These are phyloP conservation scores for Tricholaema leucomelas DNA, from an alignment of 2,113 vertebrate species.

Conservation along the genomic window DNA sequence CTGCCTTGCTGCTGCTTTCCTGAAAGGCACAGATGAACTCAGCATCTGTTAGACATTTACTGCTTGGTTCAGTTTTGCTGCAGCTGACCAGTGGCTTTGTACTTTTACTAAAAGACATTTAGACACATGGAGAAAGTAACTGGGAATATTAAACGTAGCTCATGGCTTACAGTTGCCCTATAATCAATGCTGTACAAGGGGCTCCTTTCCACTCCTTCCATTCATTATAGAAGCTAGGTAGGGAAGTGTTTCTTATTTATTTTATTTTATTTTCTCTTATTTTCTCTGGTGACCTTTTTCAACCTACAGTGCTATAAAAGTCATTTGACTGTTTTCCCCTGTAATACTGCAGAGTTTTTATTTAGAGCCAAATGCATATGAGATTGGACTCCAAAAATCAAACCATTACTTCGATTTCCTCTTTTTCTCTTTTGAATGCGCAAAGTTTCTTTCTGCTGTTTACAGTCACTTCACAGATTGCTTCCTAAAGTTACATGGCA, in stretches of 20 bases:
- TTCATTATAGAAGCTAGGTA: background rate
- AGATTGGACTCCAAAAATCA: background rate
- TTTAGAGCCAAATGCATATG: background rate
- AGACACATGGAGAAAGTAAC: background rate
- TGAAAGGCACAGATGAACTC: background rate
- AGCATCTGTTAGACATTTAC: background rate
- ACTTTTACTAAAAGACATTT: background rate
- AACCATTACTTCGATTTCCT: background rate
- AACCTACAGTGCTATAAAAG: background rate
- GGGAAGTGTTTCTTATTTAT: background rate
- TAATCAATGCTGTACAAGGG: background rate
- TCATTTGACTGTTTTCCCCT: background rate
- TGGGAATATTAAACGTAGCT: background rate
- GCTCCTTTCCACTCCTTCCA: background rate
- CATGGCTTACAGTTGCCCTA: background rate
- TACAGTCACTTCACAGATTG: background rate
- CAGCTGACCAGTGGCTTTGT: background rate
- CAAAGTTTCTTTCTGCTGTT: background rate
- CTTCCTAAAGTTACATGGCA: background rate
- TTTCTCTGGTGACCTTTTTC: no score
- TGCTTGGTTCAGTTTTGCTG: background rate
- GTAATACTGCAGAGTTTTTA: background rate
- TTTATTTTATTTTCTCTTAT: no score
- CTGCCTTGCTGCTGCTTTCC: background rate
- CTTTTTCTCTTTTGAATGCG: background rate